Base-by-base conservation (phyloP, 2,797 vertebrate species). In the Sternarchorhynchus goeldii region DNA sequence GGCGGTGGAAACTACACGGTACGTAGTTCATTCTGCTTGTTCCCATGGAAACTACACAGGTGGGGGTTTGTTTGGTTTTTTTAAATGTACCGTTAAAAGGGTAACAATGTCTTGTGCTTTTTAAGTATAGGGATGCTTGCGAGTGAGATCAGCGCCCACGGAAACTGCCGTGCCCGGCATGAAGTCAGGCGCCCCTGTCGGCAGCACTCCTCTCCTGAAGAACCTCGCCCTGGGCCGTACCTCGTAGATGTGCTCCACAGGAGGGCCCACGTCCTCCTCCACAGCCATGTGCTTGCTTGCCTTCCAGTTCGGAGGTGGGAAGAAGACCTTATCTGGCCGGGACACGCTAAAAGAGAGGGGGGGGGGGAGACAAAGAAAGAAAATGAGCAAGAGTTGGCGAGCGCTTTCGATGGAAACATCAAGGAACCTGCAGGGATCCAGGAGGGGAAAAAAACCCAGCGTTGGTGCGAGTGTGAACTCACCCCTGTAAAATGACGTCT, bases 211-310 rank as follows among this genome's bases (percentile, higher is more conserved):
- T 10, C 6, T 8, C 41, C 41, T 10, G 6, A 45, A 8, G 41
- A 7, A 7, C 36, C 36, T 7, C 7, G 7, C 36, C 36, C 36
- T 2, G 4, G 7, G 4, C 0, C 4, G 36, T 89, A 97, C 97
- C 95, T 96, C 95, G 65, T 96, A 97, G 79, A 97, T 92, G 56
- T 97, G 96, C 76, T 95, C 92, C 75, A 96, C 93, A 2, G 89
- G 87, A 0, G 96, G 96, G 66, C 95, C 96, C 0, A 96, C 82
- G 0, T 96, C 94, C 81, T 90, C 87, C 84, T 95, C 95, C 64
- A 88, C 86, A 74, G 73, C 89, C 0, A 90, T 89, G 36, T 67
- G 90, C 78, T 92, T 93, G 88, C 85, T 88, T 58, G 83, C 85
- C n/a, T 92, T 91, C 96, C 95, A 95, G 88, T 93, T 93, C 4